These are phyloP conservation scores for Sylvilagus floridanus DNA, from an alignment of 2,797 vertebrate genomes.

Conservation along the genomic window DNA sequence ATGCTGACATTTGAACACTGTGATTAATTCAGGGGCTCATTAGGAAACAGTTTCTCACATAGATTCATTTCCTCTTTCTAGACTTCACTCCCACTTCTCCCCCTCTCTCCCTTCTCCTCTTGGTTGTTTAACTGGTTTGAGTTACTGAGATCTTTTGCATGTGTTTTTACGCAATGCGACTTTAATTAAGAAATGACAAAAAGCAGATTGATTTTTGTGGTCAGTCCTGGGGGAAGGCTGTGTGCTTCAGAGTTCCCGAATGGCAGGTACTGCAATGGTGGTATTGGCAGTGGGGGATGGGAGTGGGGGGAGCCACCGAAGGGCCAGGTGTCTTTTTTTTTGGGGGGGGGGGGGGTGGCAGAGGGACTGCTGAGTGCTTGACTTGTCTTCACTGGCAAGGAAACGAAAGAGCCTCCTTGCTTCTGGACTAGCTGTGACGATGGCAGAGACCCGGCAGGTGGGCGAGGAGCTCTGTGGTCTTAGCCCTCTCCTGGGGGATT, in stretches of 20 bases:
- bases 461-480: not conserved
- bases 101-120: not conserved
- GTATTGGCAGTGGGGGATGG: not conserved
- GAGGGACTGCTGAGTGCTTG: not conserved
- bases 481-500: not conserved
- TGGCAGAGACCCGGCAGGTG: not conserved
- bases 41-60: slow-evolving; percentile 55
- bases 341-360: not conserved
- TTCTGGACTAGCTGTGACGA: not conserved
- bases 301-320: not conserved
- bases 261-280: not conserved
- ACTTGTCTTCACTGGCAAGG: not conserved
- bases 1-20: slow-evolving; percentile 58
- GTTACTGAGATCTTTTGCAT: not conserved
- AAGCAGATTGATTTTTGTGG: slow-evolving; percentile 43
- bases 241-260: not conserved
- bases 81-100: slow-evolving; percentile 6
- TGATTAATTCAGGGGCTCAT: slow-evolving; percentile 43
- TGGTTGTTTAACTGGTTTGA: slow-evolving; percentile 54
- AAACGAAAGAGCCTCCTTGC: not conserved
- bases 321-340: not conserved
- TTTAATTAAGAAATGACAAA: slow-evolving; percentile 61
- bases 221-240: not conserved
- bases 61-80: slow-evolving; percentile 65
- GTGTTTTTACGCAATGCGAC: slow-evolving; percentile 19